Evolutionary conservation across 2,113 vertebrate species (phyloP).

Genomic region (Takifugu bimaculatus): DNA sequence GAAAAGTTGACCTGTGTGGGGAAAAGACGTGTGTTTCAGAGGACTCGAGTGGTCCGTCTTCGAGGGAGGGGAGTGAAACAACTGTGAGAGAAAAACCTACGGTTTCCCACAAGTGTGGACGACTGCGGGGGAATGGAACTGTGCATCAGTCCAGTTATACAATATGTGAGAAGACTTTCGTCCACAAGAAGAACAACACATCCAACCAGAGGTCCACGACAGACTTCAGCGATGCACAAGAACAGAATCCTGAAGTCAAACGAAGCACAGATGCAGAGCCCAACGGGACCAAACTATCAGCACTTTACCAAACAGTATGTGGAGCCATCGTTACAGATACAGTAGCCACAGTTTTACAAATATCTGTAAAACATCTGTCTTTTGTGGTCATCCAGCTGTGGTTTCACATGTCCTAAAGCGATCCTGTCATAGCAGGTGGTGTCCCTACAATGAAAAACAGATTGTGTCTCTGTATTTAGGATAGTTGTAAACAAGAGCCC

Average conservation of each 20-base stretch:
- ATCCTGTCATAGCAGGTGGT: too few relatives aligned
- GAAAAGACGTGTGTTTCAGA: constrained; percentile 8
- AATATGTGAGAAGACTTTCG: constrained; percentile 6
- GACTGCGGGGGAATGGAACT: constrained; percentile 6
- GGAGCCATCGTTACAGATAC: not conserved
- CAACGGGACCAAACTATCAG: constrained; percentile 17
- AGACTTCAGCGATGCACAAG: constrained; percentile 2
- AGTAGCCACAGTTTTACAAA: too few relatives aligned
- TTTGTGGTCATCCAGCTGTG: too few relatives aligned
- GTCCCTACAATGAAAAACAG: too few relatives aligned
- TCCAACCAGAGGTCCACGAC: constrained; percentile 1
- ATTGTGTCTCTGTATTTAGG: constrained; percentile 31
- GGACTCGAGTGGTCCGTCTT: not conserved
- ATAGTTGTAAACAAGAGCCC: constrained; percentile 13
- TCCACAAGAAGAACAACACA: constrained; percentile 14
- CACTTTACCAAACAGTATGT: constrained; percentile 47
- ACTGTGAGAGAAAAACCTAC: constrained; percentile 10
- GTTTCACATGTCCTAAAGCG: too few relatives aligned
- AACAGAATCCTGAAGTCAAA: constrained; percentile 15
- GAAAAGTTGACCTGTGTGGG: constrained; percentile 8
- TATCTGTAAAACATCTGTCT: too few relatives aligned
- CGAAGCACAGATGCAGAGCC: constrained; percentile 43
- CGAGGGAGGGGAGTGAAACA: constrained; percentile 5
- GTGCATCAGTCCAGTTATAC: constrained; percentile 27
- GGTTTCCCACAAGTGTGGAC: constrained; percentile 13